Evolutionary conservation across 2,888 invertebrate genomes (phyloP).

Genomic region (Tiphia femorata): DNA sequence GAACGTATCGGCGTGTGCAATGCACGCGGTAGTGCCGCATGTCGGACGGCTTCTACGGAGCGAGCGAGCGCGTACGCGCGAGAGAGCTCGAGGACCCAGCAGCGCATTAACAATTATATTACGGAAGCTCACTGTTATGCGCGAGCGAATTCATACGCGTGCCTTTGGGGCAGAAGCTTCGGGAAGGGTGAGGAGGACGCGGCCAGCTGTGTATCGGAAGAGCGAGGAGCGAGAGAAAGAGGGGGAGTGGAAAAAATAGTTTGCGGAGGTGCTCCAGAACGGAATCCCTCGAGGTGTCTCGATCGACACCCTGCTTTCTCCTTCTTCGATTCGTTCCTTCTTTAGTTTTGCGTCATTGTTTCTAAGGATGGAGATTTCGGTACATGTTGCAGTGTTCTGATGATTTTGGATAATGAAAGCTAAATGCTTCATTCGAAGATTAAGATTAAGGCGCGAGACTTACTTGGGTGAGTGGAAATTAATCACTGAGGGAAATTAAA

Average conservation of each 20-base stretch:
- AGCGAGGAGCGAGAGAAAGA: constrained; percentile 25
- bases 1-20: constrained; percentile 52
- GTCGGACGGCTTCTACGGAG: too few species aligned
- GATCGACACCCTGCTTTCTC: too few species aligned
- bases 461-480: too few species aligned
- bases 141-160: constrained; percentile 63
- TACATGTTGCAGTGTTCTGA: too few species aligned
- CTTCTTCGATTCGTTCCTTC: background rate
- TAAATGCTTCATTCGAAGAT: too few species aligned
- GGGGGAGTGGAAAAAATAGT: constrained; percentile 4
- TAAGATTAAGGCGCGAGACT: too few species aligned
- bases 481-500: too few species aligned
- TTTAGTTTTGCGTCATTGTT: too few species aligned
- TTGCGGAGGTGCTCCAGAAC: background rate
- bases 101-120: constrained; percentile 68
- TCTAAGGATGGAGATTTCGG: too few species aligned
- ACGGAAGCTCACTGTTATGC: constrained; percentile 63
- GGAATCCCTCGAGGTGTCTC: background rate
- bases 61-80: background rate
- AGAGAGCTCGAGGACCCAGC: constrained; percentile 58
- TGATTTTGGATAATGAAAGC: too few species aligned
- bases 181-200: constrained; percentile 9
- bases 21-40: too few species aligned
- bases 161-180: constrained; percentile 36
- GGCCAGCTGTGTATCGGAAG: too few species aligned